Evolutionary conservation across 2,113 vertebrate genomes (phyloP).

Genomic region (Origma solitaria): DNA sequence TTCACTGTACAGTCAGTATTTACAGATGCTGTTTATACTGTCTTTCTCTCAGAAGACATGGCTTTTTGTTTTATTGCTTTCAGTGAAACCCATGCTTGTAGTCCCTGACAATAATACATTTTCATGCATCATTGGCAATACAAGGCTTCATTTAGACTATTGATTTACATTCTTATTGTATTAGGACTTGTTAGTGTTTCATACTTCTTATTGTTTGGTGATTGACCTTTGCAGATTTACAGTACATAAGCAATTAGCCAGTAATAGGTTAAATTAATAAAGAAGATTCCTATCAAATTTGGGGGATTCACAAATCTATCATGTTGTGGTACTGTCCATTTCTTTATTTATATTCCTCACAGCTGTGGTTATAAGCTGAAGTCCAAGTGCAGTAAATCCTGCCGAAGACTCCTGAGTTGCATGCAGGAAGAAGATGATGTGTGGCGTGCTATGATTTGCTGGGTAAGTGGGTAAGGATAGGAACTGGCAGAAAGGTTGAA

Average conservation of each 20-base stretch:
- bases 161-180: slow-evolving; percentile 42
- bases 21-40: not conserved
- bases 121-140: slow-evolving; percentile 45
- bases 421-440: not conserved
- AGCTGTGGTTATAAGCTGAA: not conserved
- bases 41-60: not conserved
- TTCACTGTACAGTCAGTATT: not conserved
- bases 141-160: slow-evolving; percentile 38
- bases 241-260: not conserved
- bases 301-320: not conserved
- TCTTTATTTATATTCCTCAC: not conserved
- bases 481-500: not conserved
- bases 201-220: slow-evolving; percentile 18
- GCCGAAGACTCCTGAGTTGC: not conserved
- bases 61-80: not conserved
- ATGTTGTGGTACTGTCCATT: not conserved
- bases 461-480: not conserved
- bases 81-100: not conserved
- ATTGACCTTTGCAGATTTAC: slow-evolving; percentile 33
- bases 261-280: slow-evolving; percentile 34
- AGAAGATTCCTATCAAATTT: not conserved
- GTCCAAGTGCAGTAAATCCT: not conserved
- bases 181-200: slow-evolving; percentile 28
- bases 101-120: slow-evolving; percentile 26
- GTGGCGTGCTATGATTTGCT: fast-evolving